Conservation (phyloP, 2,113 vertebrate genomes). For the Crotalus tigris region DNA sequence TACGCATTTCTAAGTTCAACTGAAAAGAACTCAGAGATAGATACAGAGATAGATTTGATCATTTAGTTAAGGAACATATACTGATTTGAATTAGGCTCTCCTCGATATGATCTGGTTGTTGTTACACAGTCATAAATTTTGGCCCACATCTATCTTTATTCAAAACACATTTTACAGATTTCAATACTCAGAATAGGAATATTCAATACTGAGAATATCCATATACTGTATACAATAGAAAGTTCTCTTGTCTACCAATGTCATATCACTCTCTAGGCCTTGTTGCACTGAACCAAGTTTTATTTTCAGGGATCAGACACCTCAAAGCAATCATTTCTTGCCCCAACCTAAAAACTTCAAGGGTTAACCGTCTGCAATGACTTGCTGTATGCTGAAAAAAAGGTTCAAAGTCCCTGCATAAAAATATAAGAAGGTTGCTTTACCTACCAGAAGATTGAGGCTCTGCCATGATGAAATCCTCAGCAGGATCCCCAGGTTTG, state of each 20-base stretch:
- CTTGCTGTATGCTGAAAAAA: background rate
- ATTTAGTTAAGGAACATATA: background rate
- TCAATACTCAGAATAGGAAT: background rate
- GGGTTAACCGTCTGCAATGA: background rate
- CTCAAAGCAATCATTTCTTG: background rate
- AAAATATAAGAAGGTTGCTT: background rate
- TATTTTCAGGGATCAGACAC: background rate
- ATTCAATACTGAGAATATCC: background rate
- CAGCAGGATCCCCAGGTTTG: background rate
- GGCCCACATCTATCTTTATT: background rate
- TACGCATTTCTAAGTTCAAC: background rate
- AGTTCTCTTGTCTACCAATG: background rate
- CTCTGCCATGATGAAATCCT: conserved; percentile 49
- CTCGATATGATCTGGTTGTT: background rate
- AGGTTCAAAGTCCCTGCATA: background rate
- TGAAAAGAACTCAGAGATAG: background rate
- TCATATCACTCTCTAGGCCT: background rate
- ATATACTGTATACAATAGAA: background rate
- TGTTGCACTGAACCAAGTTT: background rate
- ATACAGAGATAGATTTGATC: background rate
- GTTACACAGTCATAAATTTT: background rate
- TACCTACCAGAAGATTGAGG: conserved; percentile 9
- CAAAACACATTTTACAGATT: background rate
- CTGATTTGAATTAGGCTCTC: background rate
- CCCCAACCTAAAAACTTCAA: background rate